Percentiles rank a stretch among this genome's conserved stretches.
Conservation (phyloP, 1,140 invertebrate genomes). For the Halictus rubicundus region DNA sequence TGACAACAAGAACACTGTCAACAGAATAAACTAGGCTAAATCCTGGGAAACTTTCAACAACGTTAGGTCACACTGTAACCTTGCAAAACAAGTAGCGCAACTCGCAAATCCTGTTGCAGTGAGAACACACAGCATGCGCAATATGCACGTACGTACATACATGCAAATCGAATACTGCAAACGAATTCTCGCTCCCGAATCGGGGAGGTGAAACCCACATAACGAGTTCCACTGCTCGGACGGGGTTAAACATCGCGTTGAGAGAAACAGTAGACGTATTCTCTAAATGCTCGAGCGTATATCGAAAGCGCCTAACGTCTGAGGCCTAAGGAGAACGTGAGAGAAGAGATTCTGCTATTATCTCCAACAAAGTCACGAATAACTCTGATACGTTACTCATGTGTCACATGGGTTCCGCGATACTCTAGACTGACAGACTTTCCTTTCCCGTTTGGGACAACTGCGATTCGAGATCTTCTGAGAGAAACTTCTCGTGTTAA, state of each 20-base stretch:
- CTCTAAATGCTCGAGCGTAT: not conserved
- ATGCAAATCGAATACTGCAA: not conserved
- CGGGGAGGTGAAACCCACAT: constrained; percentile 30
- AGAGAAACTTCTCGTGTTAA: not conserved
- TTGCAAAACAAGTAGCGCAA: not conserved
- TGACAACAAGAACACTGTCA: too few relatives aligned
- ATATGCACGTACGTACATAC: not conserved
- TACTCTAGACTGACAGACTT: too few relatives aligned
- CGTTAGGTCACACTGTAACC: too few relatives aligned
- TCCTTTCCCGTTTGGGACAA: too few relatives aligned
- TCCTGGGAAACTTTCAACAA: too few relatives aligned
- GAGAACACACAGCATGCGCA: not conserved
- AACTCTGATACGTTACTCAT: not conserved
- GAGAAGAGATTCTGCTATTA: not conserved
- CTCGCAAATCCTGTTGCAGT: not conserved
- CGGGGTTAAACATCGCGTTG: not conserved
- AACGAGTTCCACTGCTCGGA: constrained; percentile 17
- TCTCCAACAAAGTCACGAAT: not conserved
- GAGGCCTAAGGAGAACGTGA: constrained; percentile 18
- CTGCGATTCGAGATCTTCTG: not conserved
- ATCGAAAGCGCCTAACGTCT: too few relatives aligned
- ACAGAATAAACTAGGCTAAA: too few relatives aligned
- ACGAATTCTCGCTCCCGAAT: constrained; percentile 15
- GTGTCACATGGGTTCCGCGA: not conserved
- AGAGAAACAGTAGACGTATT: constrained; percentile 2